Conservation (phyloP, 2,888 invertebrate species). For the Spilarctia lutea region DNA sequence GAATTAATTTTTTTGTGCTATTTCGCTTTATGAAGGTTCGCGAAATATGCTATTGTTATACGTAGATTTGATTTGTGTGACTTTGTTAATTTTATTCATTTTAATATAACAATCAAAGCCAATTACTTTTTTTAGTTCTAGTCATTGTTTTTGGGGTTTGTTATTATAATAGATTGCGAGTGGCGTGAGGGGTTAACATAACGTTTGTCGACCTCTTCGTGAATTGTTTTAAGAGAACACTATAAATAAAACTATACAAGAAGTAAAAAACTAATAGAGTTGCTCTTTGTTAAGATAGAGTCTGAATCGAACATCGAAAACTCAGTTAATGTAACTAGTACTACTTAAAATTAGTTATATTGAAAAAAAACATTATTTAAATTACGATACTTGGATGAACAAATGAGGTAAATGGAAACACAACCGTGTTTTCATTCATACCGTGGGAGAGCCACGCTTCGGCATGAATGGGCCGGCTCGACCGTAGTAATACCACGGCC, state of each 20-base stretch:
- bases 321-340: neutral
- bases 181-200: neutral
- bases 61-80: conserved; percentile 5
- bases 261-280: neutral
- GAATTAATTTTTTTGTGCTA: conserved; percentile 25
- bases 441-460: no score
- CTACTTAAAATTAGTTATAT: neutral
- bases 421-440: no score
- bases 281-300: neutral
- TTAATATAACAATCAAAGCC: neutral
- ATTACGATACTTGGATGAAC: no score
- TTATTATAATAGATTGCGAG: neutral
- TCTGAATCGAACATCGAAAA: neutral
- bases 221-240: neutral
- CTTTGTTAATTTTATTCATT: neutral
- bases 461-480: no score
- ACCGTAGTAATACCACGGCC: no score
- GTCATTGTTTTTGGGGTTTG: neutral
- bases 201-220: neutral
- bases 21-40: conserved; percentile 20
- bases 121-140: neutral
- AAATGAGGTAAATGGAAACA: no score
- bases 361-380: neutral
- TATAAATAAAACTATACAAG: neutral
- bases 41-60: conserved; percentile 12